A percentile compares a stretch with the other conserved stretches of the same genome.
Conservation (phyloP, 2,797 vertebrate species). For the Catharus ustulatus region DNA sequence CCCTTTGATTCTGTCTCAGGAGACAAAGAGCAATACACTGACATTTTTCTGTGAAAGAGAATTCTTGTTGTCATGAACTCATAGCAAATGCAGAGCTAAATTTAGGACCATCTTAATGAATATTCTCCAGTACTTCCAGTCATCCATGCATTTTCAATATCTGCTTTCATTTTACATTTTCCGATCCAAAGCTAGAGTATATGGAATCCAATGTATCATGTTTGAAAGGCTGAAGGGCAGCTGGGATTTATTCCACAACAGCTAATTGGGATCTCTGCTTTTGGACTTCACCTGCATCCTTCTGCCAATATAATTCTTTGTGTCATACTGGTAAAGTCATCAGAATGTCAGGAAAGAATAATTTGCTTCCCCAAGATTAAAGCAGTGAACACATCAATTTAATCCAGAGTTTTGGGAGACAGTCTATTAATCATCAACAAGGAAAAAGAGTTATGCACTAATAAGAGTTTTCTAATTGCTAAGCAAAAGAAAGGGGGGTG, state of each 20-base stretch:
- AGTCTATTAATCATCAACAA: slow-evolving; percentile 3
- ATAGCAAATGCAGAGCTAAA: neutral
- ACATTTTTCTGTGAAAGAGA: neutral
- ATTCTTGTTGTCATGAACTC: neutral
- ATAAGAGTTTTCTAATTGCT: slow-evolving; percentile 14
- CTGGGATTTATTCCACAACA: slow-evolving; percentile 31
- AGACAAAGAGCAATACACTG: neutral
- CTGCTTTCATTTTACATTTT: neutral
- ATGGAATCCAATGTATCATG: slow-evolving; percentile 28
- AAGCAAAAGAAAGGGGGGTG: neutral
- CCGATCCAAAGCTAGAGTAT: neutral
- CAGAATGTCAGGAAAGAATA: slow-evolving; percentile 40
- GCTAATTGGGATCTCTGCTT: slow-evolving; percentile 42
- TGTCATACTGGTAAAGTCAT: neutral
- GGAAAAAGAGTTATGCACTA: neutral
- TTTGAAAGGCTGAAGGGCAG: slow-evolving; percentile 21
- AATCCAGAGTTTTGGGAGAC: neutral
- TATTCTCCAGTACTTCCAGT: neutral
- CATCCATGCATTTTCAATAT: neutral
- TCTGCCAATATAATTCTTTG: slow-evolving; percentile 22
- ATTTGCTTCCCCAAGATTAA: slow-evolving; percentile 11
- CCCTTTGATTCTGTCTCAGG: neutral
- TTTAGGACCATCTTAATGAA: neutral
- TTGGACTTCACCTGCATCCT: slow-evolving; percentile 10
- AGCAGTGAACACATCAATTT: slow-evolving; percentile 8